Conservation (phyloP, 2,113 vertebrate genomes). For the Thymallus thymallus region DNA sequence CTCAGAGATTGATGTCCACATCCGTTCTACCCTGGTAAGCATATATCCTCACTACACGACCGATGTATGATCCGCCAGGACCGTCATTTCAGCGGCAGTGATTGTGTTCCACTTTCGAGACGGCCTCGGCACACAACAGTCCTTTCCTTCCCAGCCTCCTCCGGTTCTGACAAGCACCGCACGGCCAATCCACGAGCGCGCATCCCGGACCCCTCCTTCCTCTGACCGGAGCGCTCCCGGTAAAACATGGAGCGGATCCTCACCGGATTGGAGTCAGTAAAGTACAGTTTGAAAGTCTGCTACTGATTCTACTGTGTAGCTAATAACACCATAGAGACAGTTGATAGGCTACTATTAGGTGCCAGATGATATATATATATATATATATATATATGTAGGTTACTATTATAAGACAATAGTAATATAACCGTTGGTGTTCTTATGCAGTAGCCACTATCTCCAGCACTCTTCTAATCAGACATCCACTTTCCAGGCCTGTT, state of each 20-base stretch:
- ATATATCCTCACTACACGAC: not conserved
- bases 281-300: no score
- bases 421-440: no score
- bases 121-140: conserved; percentile 57
- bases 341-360: no score
- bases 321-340: no score
- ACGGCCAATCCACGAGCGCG: conserved; percentile 50
- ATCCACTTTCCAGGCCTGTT: no score
- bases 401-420: no score
- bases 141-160: conserved; percentile 61
- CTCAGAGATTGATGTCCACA: not conserved
- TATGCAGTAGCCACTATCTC: no score
- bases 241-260: conserved; percentile 8
- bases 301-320: no score
- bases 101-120: conserved; percentile 30
- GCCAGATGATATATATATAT: no score
- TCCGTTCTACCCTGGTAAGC: not conserved
- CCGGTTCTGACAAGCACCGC: conserved; percentile 49
- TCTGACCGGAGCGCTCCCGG: not conserved
- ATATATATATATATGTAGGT: no score
- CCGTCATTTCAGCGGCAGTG: conserved; percentile 44
- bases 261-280: conserved; percentile 3
- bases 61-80: conserved; percentile 17
- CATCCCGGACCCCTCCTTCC: conserved; percentile 12
- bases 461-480: no score